These are phyloP conservation scores for Taenaris catops DNA, from an alignment of 2,888 invertebrate species.

Conservation along the genomic window DNA sequence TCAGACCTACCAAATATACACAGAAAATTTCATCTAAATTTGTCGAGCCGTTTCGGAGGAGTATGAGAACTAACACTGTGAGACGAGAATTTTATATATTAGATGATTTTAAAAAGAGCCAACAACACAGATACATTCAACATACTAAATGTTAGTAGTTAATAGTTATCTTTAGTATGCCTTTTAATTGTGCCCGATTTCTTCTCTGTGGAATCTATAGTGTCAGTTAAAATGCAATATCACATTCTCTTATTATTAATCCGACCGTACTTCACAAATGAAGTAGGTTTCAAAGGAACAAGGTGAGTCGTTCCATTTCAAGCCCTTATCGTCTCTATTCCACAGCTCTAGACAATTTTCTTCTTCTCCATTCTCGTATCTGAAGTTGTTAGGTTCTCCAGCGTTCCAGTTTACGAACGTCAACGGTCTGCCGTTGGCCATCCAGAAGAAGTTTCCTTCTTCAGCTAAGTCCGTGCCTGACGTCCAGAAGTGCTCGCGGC, in stretches of 20 bases:
- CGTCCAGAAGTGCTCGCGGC: constrained; percentile 96
- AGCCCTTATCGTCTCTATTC: constrained; percentile 94
- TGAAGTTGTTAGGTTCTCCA: constrained; percentile 96
- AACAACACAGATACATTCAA: too few species aligned
- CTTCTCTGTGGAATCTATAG: neutral
- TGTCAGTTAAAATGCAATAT: constrained; percentile 20
- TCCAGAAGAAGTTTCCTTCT: constrained; percentile 95
- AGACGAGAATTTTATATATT: too few species aligned
- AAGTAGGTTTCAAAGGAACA: constrained; percentile 96
- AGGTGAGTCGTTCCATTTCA: constrained; percentile 96
- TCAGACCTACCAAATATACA: too few species aligned
- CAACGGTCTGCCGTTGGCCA: constrained; percentile 93
- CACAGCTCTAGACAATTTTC: constrained; percentile 95
- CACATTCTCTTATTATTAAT: constrained; percentile 40
- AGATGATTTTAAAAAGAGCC: too few species aligned
- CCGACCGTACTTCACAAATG: constrained; percentile 90
- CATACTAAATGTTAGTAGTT: too few species aligned
- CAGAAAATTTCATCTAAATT: too few species aligned
- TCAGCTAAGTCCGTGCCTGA: constrained; percentile 95
- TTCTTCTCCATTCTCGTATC: constrained; percentile 95
- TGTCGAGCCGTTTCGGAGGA: too few species aligned
- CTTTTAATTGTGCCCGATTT: too few species aligned
- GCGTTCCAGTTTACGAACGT: constrained; percentile 97
- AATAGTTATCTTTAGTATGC: too few species aligned
- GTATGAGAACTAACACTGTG: too few species aligned